Percentiles rank a stretch among this genome's conserved stretches.
Evolutionary conservation across 2,888 invertebrate genomes (phyloP).

Genomic region (Pinctada fucata): DNA sequence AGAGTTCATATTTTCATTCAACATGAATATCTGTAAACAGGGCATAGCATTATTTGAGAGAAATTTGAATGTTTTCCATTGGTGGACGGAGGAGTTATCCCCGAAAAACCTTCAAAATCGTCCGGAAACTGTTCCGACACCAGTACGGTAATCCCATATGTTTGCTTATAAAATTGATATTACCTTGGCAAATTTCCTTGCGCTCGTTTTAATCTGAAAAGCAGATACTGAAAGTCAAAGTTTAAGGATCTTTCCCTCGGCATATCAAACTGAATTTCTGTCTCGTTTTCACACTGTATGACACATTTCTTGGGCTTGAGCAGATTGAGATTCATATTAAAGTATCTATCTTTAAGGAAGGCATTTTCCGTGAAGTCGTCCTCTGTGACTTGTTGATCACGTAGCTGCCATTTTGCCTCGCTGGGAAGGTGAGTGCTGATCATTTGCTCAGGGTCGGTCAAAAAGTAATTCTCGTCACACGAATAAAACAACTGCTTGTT

Average conservation of each 20-base stretch:
- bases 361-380: constrained; percentile 65
- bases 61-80: too few species aligned
- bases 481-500: constrained; percentile 52
- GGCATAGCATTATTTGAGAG: too few species aligned
- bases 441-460: constrained; percentile 69
- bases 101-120: too few species aligned
- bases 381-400: constrained; percentile 52
- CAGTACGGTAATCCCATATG: too few species aligned
- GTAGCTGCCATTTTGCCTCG: constrained; percentile 65
- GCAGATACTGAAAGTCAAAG: constrained; percentile 54
- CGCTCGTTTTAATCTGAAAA: constrained; percentile 43
- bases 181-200: constrained; percentile 34
- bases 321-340: constrained; percentile 61
- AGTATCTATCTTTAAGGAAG: constrained; percentile 71
- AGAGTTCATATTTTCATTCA: too few species aligned
- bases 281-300: constrained; percentile 45
- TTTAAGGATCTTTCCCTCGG: constrained; percentile 45
- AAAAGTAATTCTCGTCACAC: constrained; percentile 73
- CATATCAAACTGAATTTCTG: constrained; percentile 49
- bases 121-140: too few species aligned
- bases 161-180: background rate
- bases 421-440: constrained; percentile 67
- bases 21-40: too few species aligned
- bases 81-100: too few species aligned
- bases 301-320: constrained; percentile 59